These are phyloP conservation scores for Poecilia gillii DNA, from an alignment of 2,797 vertebrate genomes.

Conservation along the genomic window DNA sequence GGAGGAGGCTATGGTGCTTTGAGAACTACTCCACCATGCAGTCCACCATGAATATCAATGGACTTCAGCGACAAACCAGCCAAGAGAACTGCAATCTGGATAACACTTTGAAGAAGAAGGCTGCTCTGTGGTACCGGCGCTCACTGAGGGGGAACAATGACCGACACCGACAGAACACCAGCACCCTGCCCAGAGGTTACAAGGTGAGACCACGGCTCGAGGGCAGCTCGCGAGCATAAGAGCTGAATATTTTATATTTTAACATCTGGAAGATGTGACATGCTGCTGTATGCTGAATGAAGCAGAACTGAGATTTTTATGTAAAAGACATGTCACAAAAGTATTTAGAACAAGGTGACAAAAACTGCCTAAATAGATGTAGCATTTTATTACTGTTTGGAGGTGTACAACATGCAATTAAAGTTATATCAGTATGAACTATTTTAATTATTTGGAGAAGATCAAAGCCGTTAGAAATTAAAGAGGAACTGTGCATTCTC, in stretches of 20 bases:
- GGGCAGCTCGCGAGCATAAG: neutral
- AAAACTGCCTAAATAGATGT: neutral
- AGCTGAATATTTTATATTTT: neutral
- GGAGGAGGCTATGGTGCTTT: constrained; percentile 53
- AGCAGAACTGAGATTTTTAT: neutral
- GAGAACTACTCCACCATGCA: constrained; percentile 62
- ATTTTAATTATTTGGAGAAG: neutral
- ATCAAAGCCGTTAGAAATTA: constrained; percentile 15
- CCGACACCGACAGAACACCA: constrained; percentile 69
- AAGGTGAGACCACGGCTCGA: constrained; percentile 78
- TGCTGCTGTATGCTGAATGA: neutral
- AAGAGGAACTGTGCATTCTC: constrained; percentile 52
- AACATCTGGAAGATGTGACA: neutral
- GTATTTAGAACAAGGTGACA: neutral
- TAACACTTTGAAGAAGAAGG: constrained; percentile 66
- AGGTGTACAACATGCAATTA: neutral
- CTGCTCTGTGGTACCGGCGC: constrained; percentile 73
- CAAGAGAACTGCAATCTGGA: constrained; percentile 68
- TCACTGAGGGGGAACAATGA: constrained; percentile 62
- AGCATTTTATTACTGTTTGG: neutral
- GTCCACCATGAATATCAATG: constrained; percentile 81
- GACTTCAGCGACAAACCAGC: constrained; percentile 70
- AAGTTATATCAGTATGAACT: too few relatives aligned
- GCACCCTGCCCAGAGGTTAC: constrained; percentile 76
- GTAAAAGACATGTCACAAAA: neutral